Conservation (phyloP, 2,113 vertebrate species). For the Pygoscelis adeliae region DNA sequence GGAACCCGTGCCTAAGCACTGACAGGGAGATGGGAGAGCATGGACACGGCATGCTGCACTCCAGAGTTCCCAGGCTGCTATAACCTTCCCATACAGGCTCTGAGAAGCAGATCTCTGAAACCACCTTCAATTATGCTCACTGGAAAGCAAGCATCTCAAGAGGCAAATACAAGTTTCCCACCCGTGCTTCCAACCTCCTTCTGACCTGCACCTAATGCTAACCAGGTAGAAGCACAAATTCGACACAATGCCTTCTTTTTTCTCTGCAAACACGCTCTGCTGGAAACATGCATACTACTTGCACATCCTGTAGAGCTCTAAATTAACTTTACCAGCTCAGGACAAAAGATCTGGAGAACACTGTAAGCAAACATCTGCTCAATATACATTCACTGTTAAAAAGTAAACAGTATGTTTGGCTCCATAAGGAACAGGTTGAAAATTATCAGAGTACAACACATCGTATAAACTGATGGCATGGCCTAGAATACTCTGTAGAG, state of each 20-base stretch:
- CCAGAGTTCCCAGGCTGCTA: not conserved
- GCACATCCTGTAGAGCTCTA: constrained; percentile 33
- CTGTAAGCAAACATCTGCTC: constrained; percentile 66
- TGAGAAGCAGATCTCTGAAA: not conserved
- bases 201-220: not conserved
- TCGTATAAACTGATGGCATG: not conserved
- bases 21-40: not conserved
- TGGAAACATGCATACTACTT: not conserved
- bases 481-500: not conserved
- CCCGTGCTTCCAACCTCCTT: not conserved
- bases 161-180: not conserved
- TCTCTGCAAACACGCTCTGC: not conserved
- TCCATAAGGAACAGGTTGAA: constrained; percentile 58
- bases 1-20: not conserved
- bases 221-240: not conserved
- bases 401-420: constrained; percentile 43
- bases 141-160: not conserved
- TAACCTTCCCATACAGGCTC: not conserved
- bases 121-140: not conserved
- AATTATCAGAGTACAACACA: constrained; percentile 34
- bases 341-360: constrained; percentile 57
- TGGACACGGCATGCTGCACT: not conserved
- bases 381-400: constrained; percentile 45
- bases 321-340: constrained; percentile 48
- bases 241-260: not conserved